Evolutionary conservation across 1,140 invertebrate species (phyloP).

Genomic region (Cydia splendana): DNA sequence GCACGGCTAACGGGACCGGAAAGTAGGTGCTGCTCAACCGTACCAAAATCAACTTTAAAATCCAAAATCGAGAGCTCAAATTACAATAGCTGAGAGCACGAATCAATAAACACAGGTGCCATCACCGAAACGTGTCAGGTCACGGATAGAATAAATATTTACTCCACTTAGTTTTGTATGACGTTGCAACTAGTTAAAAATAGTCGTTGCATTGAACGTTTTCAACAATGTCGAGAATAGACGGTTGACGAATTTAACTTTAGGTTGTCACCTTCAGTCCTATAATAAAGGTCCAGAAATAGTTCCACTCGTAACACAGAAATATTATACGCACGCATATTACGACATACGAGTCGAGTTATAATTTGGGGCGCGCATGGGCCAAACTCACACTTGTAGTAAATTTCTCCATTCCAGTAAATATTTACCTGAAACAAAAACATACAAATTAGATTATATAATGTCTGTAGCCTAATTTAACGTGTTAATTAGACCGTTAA

Average conservation of each 20-base stretch:
- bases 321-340: constrained; percentile 53
- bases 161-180: constrained; percentile 11
- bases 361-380: constrained; percentile 43
- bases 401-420: constrained; percentile 18
- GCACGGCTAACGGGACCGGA: constrained; percentile 49
- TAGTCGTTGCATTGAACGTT: constrained; percentile 62
- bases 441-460: constrained; percentile 45
- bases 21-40: constrained; percentile 39
- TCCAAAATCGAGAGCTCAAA: background rate
- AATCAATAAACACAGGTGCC: constrained; percentile 25
- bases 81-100: background rate
- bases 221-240: constrained; percentile 66
- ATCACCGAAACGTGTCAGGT: constrained; percentile 21
- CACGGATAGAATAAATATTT: constrained; percentile 15
- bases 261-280: constrained; percentile 67
- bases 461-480: constrained; percentile 47
- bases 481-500: constrained; percentile 72
- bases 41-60: constrained; percentile 32
- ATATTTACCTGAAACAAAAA: constrained; percentile 67
- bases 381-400: constrained; percentile 31
- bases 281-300: constrained; percentile 67
- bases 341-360: constrained; percentile 38
- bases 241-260: constrained; percentile 65
- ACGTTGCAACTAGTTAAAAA: constrained; percentile 43
- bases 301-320: constrained; percentile 54